Base-by-base conservation (phyloP, 2,113 vertebrate species). In the Canis aureus region DNA sequence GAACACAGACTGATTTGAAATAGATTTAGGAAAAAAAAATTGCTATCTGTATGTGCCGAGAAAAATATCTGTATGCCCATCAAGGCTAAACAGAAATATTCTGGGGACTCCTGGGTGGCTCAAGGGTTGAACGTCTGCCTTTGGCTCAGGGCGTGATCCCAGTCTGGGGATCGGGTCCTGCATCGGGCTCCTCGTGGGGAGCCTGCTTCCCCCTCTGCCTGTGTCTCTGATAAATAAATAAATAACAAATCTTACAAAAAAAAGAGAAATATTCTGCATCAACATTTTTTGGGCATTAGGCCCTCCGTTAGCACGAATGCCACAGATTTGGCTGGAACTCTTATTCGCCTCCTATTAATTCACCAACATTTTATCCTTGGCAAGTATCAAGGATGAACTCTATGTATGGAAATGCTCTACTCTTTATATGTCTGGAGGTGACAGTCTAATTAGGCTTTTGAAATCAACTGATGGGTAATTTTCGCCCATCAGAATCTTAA, bases 381-480 rank as follows among this genome's bases (percentile, higher is more conserved):
- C 32, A 94, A 81, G 20, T 43, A n/a, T 32, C 60, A 91, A 80
- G 57, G 27, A 20, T 67, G 29, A 96, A 66, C 43, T 81, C 59
- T 82, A 59, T 84, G 84, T 82, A 57, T 55, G 67, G 38, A n/a
- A 95, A 71, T 25, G 22, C 8, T 81, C 8, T 1, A n/a, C 20
- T 96, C 15, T 96, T 92, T 80, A 32, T 8, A 32, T 32, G 51
- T 43, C 49, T 78, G n/a, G 66, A 85, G 73, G 62, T 81, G 66
- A 93, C 84, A 62, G 38, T 66, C 27, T 91, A 96, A 85, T 91
- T 87, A 89, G 35, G 10, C 27, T 82, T 88, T 92, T 95, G 64
- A 96, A 97, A 92, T 94, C 64, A 73, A 87, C 93, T 0, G 0
- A n/a, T 59, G 89, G 87, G n/a, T 97, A 94, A 98, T 98, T 98